These are phyloP conservation scores for Equus quagga DNA, from an alignment of 2,113 vertebrate species.

Conservation along the genomic window DNA sequence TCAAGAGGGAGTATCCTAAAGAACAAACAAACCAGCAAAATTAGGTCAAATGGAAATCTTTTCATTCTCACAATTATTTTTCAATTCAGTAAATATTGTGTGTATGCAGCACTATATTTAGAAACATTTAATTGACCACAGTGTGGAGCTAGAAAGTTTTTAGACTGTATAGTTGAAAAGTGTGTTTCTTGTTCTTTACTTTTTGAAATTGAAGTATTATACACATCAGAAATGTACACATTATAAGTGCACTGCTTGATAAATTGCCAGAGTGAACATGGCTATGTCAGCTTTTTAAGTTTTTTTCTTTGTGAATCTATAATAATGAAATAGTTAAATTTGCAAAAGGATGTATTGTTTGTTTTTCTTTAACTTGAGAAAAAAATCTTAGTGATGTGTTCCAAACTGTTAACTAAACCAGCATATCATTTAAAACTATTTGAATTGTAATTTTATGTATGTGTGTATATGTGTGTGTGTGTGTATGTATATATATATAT, in stretches of 20 bases:
- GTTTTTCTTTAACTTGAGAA: background rate
- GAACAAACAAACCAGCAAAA: constrained; percentile 21
- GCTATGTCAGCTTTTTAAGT: background rate
- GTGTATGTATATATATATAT: background rate
- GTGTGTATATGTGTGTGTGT: background rate
- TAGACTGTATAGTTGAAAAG: background rate
- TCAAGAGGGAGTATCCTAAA: constrained; percentile 5
- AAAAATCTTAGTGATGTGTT: constrained; percentile 6
- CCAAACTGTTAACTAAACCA: constrained; percentile 21
- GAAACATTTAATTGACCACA: constrained; percentile 43
- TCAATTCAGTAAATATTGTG: constrained; percentile 45
- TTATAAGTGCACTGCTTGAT: background rate
- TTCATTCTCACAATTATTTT: constrained; percentile 59
- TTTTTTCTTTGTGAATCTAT: background rate
- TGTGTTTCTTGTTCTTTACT: constrained; percentile 45
- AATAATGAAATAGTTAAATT: constrained; percentile 48
- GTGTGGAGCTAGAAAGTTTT: constrained; percentile 49
- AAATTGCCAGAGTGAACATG: constrained; percentile 5
- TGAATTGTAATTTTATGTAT: background rate
- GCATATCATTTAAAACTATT: constrained; percentile 17
- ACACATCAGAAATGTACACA: background rate
- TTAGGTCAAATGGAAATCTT: constrained; percentile 59
- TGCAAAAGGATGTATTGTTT: background rate
- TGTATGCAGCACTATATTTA: background rate
- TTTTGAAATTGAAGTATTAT: constrained; percentile 30